These are phyloP conservation scores for Montipora efflorescens DNA, from an alignment of 64 coral and sea anemone species.

Conservation along the genomic window DNA sequence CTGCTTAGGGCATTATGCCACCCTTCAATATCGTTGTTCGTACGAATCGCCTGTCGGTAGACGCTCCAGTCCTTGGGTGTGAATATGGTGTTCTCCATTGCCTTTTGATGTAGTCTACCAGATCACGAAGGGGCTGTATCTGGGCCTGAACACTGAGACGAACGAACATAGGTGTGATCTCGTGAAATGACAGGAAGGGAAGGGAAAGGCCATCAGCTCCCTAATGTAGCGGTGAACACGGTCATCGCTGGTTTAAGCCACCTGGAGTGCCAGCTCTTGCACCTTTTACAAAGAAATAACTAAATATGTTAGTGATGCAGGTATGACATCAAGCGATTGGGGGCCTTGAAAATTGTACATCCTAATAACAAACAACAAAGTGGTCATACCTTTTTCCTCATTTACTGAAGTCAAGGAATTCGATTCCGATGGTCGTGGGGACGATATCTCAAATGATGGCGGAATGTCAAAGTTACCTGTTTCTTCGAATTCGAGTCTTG, in stretches of 20 bases:
- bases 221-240: not conserved
- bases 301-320: no score
- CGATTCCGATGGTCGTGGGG: no score
- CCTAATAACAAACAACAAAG: no score
- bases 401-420: no score
- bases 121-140: not conserved
- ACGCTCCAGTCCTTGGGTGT: slow-evolving; percentile 1
- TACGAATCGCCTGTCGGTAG: slow-evolving; percentile 16
- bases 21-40: slow-evolving; percentile 53
- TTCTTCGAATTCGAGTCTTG: no score
- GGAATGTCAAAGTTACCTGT: no score
- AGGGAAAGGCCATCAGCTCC: slow-evolving; percentile 27
- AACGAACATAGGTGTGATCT: slow-evolving; percentile 25
- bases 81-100: slow-evolving; percentile 36
- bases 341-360: no score
- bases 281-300: no score
- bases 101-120: not conserved
- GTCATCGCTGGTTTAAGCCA: slow-evolving; percentile 5
- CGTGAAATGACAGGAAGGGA: slow-evolving; percentile 14
- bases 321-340: no score
- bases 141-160: not conserved
- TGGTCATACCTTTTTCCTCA: no score
- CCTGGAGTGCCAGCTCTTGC: slow-evolving; percentile 45
- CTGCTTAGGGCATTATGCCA: not conserved
- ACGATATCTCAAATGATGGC: no score